phyloP scores from a whole-genome alignment of 2,797 vertebrate genomes.

The Phoebastria nigripes region DNA sequence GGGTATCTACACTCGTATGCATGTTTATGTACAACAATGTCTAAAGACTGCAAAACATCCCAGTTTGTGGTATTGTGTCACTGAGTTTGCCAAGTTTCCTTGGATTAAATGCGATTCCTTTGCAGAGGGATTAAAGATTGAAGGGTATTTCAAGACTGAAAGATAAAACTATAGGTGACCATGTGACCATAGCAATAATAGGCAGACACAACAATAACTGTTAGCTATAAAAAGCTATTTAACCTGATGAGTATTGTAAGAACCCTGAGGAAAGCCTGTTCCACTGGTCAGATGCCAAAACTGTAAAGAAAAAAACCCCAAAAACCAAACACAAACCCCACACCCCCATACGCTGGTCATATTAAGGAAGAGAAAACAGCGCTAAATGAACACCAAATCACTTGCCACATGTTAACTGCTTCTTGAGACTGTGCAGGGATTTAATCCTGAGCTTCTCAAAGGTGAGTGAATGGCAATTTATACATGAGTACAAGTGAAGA shows the following conservation, averaged over 20 bases:
- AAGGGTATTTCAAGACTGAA: background rate
- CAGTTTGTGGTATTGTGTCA: background rate
- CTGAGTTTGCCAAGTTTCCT: background rate
- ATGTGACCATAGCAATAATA: fast-evolving
- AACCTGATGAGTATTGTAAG: background rate
- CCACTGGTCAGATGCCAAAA: background rate
- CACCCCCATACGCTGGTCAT: fast-evolving
- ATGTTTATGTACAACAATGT: background rate
- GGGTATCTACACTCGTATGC: fast-evolving
- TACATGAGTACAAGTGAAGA: background rate
- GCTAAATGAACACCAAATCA: background rate
- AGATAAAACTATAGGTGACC: background rate
- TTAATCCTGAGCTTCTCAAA: background rate
- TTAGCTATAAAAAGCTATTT: background rate
- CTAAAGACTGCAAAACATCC: background rate
- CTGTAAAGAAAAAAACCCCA: background rate
- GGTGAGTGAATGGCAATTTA: background rate
- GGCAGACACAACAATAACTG: background rate
- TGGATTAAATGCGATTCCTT: background rate
- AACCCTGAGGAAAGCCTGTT: background rate
- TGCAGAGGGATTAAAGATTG: background rate
- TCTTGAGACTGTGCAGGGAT: background rate
- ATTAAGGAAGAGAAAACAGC: background rate
- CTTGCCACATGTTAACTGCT: background rate
- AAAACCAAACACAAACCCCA: background rate